phyloP scores from a whole-genome alignment of 1,140 invertebrate genomes.

The Orius laevigatus region DNA sequence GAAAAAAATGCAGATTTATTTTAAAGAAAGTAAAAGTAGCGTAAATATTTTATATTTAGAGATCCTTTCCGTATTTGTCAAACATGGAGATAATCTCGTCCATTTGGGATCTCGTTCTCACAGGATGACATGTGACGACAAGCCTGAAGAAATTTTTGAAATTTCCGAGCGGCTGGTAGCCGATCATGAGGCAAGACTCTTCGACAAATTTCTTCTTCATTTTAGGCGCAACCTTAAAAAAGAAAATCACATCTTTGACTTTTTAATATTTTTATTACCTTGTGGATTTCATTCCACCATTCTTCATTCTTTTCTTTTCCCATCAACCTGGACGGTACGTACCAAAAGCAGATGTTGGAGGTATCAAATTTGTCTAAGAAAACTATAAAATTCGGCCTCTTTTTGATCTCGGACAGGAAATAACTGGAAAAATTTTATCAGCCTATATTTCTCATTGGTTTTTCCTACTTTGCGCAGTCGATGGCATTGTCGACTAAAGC shows the following conservation, averaged over 20 bases:
- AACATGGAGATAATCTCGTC: conserved; percentile 44
- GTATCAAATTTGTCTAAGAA: conserved; percentile 46
- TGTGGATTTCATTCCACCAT: conserved; percentile 50
- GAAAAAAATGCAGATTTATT: too few species aligned
- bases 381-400: conserved; percentile 38
- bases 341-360: conserved; percentile 87
- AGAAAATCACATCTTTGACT: neutral
- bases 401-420: conserved; percentile 32
- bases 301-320: conserved; percentile 36
- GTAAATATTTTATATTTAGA: conserved; percentile 4
- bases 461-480: conserved; percentile 32
- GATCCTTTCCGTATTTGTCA: conserved; percentile 33
- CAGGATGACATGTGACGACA: conserved; percentile 64
- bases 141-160: conserved; percentile 77
- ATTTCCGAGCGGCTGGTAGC: conserved; percentile 58
- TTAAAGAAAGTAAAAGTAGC: too few species aligned
- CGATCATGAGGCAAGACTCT: conserved; percentile 64
- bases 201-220: conserved; percentile 70
- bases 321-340: conserved; percentile 61
- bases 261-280: conserved; percentile 26
- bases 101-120: conserved; percentile 36
- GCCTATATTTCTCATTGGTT: neutral
- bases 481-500: conserved; percentile 45
- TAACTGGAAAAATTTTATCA: conserved; percentile 26
- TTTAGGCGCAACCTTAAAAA: conserved; percentile 55